These are phyloP conservation scores for Bilobella aurantiaca DNA, from an alignment of 1,140 invertebrate species.

Conservation along the genomic window DNA sequence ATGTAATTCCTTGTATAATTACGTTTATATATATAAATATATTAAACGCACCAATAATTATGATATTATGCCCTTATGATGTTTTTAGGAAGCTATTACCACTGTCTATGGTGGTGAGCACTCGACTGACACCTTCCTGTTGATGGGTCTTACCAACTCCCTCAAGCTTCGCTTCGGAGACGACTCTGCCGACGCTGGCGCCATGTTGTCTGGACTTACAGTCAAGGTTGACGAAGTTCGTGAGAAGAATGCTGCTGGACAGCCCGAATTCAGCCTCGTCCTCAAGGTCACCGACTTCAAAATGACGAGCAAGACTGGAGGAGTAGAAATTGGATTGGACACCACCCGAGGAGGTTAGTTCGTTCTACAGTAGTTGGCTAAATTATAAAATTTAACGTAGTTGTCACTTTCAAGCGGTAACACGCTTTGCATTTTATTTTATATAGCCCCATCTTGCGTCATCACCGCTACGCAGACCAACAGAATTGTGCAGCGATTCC, in stretches of 20 bases:
- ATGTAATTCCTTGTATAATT: too few species aligned
- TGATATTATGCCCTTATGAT: not conserved
- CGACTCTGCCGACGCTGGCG: not conserved
- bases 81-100: not conserved
- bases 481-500: not conserved
- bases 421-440: too few species aligned
- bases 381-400: too few species aligned
- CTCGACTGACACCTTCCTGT: not conserved
- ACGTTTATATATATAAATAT: too few species aligned
- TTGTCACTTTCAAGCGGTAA: too few species aligned
- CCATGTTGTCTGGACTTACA: not conserved
- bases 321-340: not conserved
- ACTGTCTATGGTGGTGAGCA: not conserved
- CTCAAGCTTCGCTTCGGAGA: not conserved
- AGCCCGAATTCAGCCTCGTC: not conserved
- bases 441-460: too few species aligned
- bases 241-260: not conserved
- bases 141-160: not conserved
- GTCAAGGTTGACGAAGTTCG: not conserved
- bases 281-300: not conserved
- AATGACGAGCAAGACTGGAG: not conserved
- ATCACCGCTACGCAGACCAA: not conserved
- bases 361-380: too few species aligned
- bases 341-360: not conserved
- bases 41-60: too few species aligned